Base-by-base conservation (phyloP, 2,888 invertebrate genomes). In the Dynastes hyllus region DNA sequence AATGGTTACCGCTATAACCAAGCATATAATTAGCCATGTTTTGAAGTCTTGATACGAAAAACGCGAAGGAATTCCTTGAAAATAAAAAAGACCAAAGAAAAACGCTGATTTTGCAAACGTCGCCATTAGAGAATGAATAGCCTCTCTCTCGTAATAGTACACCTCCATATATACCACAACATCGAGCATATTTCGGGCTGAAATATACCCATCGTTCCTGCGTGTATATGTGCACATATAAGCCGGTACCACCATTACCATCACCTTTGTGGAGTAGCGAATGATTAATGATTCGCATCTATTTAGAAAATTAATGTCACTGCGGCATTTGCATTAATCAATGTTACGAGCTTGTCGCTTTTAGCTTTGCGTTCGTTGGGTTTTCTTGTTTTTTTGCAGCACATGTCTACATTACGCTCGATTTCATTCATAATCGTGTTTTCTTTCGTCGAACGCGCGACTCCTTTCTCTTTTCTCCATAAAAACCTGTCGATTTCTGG, bases 231-330 rank as follows among this genome's bases (percentile, higher is more conserved):
- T 65, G 63, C 13, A 16, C 32, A 40, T 32, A 53, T n/a, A n/a
- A 22, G 50, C 50, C 45, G 32, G 16, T 50, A 27, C n/a, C 29
- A n/a, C 37, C 37, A 53, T 16, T 53, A 53, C 53, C 53, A 16
- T 53, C 40, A 67, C 67, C 70, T 70, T 70, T 70, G 53, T 70
- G 51, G 32, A 51, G n/a, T 53, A 32, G 32, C 29, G 22, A 6
- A 70, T 70, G 70, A 70, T 70, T 70, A 70, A 70, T 70, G 70
- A 70, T 32, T 27, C 70, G 9, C 70, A 70, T 29, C 53, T 70
- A 70, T 70, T 70, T 70, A 29, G 70, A 70, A 70, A 70, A 70
- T 70, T 70, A 70, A 70, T 70, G 70, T 70, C 70, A 53, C 53
- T n/a, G 32, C 53, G 32, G 53, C 55, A 70, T 70, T 53, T 70